Evolutionary conservation across 1,140 invertebrate species (phyloP), one percentile per base, ranked within the genome.

Genomic region (Bombus sylvicola): DNA sequence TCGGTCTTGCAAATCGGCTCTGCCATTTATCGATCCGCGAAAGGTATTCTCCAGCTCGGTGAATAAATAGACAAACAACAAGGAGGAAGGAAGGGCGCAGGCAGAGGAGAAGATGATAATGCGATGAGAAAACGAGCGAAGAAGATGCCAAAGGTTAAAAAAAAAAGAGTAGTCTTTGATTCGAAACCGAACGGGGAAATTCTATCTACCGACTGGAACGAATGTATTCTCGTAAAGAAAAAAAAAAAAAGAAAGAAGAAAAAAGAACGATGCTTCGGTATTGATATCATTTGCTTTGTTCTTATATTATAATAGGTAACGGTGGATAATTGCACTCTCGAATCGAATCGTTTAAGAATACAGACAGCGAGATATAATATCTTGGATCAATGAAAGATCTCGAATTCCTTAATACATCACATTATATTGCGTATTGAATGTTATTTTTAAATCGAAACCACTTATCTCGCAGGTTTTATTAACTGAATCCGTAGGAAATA

Each of bases 1-100:
- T 74, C 74, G 41, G 53, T 13, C 25, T 39, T 41, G 47, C 37
- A 62, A 68, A 82, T 74, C 74, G 57, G 64, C 18, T n/a, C 39
- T 31, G 47, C 37, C 59, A 22, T 53, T 59, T 47, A 47, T 75
- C 3, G n/a, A 31, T 22, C 9, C 15, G 15, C 71, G 10, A 13
- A 8, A 34, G n/a, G 25, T 69, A 39, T 66, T 69, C 59, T 28
- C 25, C 6, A 34, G 43, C 41, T 31, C 3, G 15, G 1, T 6
- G 39, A 41, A 47, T 28, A 41, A 69, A 62, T 25, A 41, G 62
- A 39, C 4, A 47, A 22, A 68, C 39, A 12, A 39, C 34, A 12
- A 37, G 25, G 25, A 13, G 43, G 39, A 62, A 13, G 43, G 53
- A 62, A 59, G 10, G 5, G 22, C 6, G n/a, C 4, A 34, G 8